phyloP scores from a whole-genome alignment of 2,888 invertebrate species.

The Cantharis lateralis region DNA sequence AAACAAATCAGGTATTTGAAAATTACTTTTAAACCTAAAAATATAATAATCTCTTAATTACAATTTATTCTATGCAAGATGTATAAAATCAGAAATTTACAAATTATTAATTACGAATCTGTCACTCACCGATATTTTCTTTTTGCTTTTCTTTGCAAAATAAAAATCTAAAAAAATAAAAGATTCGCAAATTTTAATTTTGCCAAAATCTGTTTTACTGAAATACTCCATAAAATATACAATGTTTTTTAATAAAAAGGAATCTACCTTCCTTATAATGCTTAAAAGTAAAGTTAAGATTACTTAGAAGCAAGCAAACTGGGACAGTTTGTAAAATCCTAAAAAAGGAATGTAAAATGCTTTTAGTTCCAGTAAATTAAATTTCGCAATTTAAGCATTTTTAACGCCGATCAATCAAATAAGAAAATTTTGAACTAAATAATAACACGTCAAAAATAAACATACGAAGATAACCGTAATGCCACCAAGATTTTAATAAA shows the following conservation, averaged over 20 bases:
- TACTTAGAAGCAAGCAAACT: slow-evolving; percentile 7
- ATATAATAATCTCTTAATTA: not conserved
- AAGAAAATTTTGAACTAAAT: slow-evolving; percentile 37
- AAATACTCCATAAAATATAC: not conserved
- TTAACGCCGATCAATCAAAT: slow-evolving; percentile 40
- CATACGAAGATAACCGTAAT: not conserved
- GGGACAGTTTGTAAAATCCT: not conserved
- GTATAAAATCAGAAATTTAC: not conserved
- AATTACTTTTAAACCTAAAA: not conserved
- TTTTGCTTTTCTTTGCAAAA: not conserved
- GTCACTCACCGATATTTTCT: not conserved
- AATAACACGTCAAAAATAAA: slow-evolving; percentile 38
- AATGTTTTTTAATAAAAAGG: not conserved
- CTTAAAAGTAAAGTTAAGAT: slow-evolving; percentile 6
- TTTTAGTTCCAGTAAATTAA: slow-evolving; percentile 40
- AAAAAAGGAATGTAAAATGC: not conserved
- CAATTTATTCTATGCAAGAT: not conserved
- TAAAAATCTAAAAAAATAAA: not conserved
- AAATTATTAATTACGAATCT: not conserved
- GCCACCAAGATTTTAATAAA: not conserved
- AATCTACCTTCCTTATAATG: not conserved
- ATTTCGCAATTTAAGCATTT: slow-evolving; percentile 39
- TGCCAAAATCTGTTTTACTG: not conserved
- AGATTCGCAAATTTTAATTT: not conserved
- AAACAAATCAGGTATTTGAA: not conserved